Base-by-base conservation (phyloP, 2,797 vertebrate species). In the Silurus lanzhouensis region DNA sequence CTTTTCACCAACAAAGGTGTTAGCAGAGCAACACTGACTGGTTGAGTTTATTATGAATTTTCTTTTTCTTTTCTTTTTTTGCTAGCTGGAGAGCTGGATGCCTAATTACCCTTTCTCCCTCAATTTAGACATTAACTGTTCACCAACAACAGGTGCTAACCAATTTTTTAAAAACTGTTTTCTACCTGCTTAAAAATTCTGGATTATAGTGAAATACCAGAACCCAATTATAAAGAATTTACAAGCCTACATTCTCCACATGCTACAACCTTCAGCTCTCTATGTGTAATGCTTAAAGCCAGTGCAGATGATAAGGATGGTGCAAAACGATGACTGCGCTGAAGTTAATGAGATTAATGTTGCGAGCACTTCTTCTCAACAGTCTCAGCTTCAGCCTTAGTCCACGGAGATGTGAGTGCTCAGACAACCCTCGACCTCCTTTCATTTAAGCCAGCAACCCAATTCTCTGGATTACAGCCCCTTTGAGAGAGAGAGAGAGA, bases 311-410 rank as follows among this genome's bases (percentile, higher is more conserved):
- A 81, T 83, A 76, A 77, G 63, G 57, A 81, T 80, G 15, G 88
- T 79, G 83, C 85, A 90, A 90, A 88, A 80, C 81, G 91, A 92
- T 92, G 92, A 93, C 88, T 38, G 80, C 87, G 88, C 90, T 89
- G 87, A 90, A 93, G 90, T 91, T 89, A 91, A 92, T 88, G 81
- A 92, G 88, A 91, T 93, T 86, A 88, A 93, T 92, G 90, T 91
- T 90, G 88, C 90, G 90, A 87, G 87, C 77, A 90, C 91, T 93
- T 93, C 88, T 88, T 90, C 74, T 90, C 90, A 92, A 91, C 90
- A 92, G 88, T 88, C 88, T 91, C 92, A 88, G 90, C 91, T 91
- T 92, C 91, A 87, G 90, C 88, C 90, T 90, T 81, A 55, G 88
- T 93, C 90, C 92, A 90, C 86, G 82, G 90, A 91, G 91, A 90